Percentiles rank a stretch among this genome's conserved stretches.
These are phyloP conservation scores for Listrodromus nycthemerus DNA, from an alignment of 2,888 invertebrate genomes.

Conservation along the genomic window DNA sequence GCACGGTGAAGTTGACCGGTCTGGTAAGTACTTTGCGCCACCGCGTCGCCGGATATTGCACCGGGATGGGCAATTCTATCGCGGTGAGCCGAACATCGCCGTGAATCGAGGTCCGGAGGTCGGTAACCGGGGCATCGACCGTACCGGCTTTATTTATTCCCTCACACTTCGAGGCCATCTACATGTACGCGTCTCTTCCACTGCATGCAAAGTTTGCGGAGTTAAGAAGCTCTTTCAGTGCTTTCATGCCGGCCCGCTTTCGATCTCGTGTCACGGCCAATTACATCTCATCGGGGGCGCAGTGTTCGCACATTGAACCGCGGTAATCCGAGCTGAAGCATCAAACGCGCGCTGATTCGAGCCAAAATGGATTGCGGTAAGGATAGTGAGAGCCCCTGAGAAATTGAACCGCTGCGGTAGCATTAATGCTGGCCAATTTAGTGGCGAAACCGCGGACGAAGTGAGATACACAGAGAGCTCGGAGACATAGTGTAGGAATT, in stretches of 20 bases:
- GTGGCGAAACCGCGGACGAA: constrained; percentile 27
- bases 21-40: neutral
- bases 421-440: constrained; percentile 59
- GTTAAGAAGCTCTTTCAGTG: constrained; percentile 65
- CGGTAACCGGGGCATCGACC: constrained; percentile 31
- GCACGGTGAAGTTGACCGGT: constrained; percentile 38
- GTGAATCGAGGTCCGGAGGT: constrained; percentile 37
- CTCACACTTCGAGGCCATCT: neutral
- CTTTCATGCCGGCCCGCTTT: constrained; percentile 31
- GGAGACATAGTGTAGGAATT: neutral
- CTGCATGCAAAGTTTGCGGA: constrained; percentile 23
- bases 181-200: constrained; percentile 1
- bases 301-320: constrained; percentile 18
- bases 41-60: neutral
- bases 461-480: constrained; percentile 21
- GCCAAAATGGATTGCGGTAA: constrained; percentile 15
- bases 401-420: constrained; percentile 39
- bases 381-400: constrained; percentile 28
- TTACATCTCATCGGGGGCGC: constrained; percentile 53
- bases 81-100: neutral
- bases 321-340: neutral
- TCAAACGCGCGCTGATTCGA: constrained; percentile 8
- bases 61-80: constrained; percentile 10
- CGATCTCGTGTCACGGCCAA: constrained; percentile 59
- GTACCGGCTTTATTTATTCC: constrained; percentile 21